Percentiles rank a stretch among this genome's conserved stretches.
Evolutionary conservation across 2,113 vertebrate genomes (phyloP).

Genomic region (Sarotherodon lohbergeri): DNA sequence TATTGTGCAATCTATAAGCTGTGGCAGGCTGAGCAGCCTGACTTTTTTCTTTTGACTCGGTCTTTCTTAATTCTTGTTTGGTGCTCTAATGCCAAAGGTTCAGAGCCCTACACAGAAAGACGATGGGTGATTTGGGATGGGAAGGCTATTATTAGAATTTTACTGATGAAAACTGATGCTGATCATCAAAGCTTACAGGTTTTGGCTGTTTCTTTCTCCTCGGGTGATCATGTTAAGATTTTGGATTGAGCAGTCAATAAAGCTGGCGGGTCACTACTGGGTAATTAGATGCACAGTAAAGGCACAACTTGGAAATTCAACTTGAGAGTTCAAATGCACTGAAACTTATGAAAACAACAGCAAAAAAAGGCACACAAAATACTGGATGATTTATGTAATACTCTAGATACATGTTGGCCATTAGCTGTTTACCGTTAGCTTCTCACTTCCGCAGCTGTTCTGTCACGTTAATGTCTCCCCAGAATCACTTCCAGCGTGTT

Average conservation of each 20-base stretch:
- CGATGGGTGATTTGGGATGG: background rate
- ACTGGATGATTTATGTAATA: background rate
- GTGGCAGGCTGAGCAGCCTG: background rate
- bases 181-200: background rate
- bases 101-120: background rate
- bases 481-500: background rate
- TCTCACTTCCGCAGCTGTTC: background rate
- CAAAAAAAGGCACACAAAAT: background rate
- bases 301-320: background rate
- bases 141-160: background rate
- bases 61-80: background rate
- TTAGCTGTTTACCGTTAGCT: rapidly evolving
- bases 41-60: background rate
- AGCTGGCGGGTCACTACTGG: background rate
- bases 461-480: background rate
- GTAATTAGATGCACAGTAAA: background rate
- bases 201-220: background rate
- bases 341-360: background rate
- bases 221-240: background rate
- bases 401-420: background rate
- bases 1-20: constrained; percentile 9
- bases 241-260: background rate
- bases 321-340: rapidly evolving
- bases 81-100: background rate
- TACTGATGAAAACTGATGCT: background rate